Percentiles rank a stretch among this genome's conserved stretches.
Evolutionary conservation across 2,113 vertebrate genomes (phyloP).

Genomic region (Labeo catla): DNA sequence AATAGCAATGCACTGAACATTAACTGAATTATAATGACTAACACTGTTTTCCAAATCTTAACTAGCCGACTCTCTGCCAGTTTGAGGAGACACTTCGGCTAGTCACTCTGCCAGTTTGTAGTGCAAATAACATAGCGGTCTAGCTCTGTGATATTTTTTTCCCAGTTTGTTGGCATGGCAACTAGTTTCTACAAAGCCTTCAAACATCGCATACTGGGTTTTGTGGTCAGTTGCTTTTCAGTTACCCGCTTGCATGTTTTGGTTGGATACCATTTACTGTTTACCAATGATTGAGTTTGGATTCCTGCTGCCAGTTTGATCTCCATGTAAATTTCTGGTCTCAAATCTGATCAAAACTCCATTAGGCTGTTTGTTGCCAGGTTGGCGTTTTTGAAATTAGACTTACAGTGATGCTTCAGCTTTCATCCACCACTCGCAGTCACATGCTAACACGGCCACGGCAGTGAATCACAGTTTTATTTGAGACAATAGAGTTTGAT

Average conservation of each 20-base stretch:
- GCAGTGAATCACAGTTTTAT: conserved; percentile 54
- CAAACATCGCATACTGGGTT: neutral
- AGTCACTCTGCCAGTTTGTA: conserved; percentile 11
- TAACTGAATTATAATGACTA: conserved; percentile 5
- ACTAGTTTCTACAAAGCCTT: conserved; percentile 23
- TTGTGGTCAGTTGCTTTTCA: conserved; percentile 1
- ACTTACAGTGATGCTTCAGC: neutral
- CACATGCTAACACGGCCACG: neutral
- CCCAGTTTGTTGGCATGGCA: conserved; percentile 43
- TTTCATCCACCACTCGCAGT: neutral
- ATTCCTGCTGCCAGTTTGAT: neutral
- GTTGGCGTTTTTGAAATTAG: conserved; percentile 36
- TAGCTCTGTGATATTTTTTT: conserved; percentile 1
- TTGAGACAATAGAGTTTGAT: conserved; percentile 47
- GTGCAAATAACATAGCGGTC: conserved; percentile 6
- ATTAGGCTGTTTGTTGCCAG: conserved; percentile 15
- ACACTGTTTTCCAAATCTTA: conserved; percentile 17
- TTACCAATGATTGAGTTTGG: neutral
- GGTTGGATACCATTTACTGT: neutral
- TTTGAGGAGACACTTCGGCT: conserved; percentile 5
- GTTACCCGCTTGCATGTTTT: neutral
- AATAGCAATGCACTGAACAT: conserved; percentile 26
- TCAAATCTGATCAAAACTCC: conserved; percentile 6
- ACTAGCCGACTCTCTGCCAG: conserved; percentile 9
- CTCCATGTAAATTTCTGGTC: neutral